A percentile compares a stretch with the other conserved stretches of the same genome.
Evolutionary conservation across 2,888 invertebrate species (phyloP).

Genomic region (Entomobrya proxima): DNA sequence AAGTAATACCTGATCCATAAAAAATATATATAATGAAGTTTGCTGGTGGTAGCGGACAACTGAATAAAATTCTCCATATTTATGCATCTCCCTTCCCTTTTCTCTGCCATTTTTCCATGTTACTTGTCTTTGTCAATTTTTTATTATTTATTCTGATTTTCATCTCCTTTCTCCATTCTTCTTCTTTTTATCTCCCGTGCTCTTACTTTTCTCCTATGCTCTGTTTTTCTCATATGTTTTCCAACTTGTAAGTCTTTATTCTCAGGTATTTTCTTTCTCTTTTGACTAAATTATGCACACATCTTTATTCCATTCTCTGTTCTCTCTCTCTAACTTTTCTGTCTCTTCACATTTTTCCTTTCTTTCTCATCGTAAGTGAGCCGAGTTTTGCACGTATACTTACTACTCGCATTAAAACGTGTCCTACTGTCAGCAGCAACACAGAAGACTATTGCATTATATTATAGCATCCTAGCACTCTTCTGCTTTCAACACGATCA

Average conservation of each 20-base stretch:
- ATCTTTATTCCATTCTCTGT: not conserved
- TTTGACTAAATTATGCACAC: slow-evolving; percentile 22
- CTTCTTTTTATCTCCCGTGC: too few species aligned
- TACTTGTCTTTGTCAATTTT: slow-evolving; percentile 21
- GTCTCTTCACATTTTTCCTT: not conserved
- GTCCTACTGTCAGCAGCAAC: not conserved
- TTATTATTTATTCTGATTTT: slow-evolving; percentile 32
- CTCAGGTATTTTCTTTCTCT: slow-evolving; percentile 9
- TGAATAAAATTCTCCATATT: not conserved
- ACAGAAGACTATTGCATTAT: not conserved
- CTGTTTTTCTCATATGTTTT: not conserved
- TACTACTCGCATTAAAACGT: slow-evolving; percentile 4
- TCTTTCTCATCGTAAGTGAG: not conserved
- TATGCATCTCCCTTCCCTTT: not conserved
- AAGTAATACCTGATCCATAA: not conserved
- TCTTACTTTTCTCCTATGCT: too few species aligned
- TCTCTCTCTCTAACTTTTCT: not conserved
- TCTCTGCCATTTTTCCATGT: not conserved
- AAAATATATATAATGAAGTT: not conserved
- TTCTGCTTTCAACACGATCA: not conserved
- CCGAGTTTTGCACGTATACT: not conserved
- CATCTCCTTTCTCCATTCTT: not conserved
- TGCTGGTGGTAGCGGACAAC: too few species aligned
- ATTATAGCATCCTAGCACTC: too few species aligned
- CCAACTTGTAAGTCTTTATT: slow-evolving; percentile 2